These are phyloP conservation scores for Oceanodroma leucorhoa DNA, from an alignment of 2,797 vertebrate species.

Conservation along the genomic window DNA sequence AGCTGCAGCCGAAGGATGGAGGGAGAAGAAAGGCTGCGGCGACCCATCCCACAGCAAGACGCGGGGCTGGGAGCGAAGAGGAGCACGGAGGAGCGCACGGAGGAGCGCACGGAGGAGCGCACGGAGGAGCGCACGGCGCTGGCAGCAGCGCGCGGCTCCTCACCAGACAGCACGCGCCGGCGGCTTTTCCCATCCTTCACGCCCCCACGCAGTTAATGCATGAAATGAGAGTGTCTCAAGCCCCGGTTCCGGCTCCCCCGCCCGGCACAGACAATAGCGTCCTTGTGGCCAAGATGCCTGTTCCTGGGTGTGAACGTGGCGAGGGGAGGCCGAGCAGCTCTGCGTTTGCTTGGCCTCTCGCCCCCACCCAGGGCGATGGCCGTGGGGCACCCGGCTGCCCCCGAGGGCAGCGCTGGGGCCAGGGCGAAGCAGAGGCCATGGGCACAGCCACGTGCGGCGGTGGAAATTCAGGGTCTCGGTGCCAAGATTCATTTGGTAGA, in stretches of 20 bases:
- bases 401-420: accelerated
- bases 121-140: accelerated
- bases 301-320: background rate
- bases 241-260: accelerated
- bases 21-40: background rate
- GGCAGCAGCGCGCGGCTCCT: background rate
- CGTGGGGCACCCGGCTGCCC: background rate
- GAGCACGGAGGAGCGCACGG: background rate
- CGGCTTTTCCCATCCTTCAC: background rate
- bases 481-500: background rate
- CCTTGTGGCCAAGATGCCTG: background rate
- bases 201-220: background rate
- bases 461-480: background rate
- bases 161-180: background rate
- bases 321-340: accelerated
- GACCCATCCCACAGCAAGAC: background rate
- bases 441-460: accelerated
- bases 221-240: background rate
- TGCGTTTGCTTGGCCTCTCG: background rate
- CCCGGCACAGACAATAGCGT: background rate
- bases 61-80: background rate
- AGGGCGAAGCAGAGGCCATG: background rate
- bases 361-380: background rate
- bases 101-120: background rate
- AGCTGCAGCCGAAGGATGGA: background rate